Evolutionary conservation across 2,888 invertebrate species (phyloP), one percentile per base, ranked within the genome.

Genomic region (Pseudanteris insignis): DNA sequence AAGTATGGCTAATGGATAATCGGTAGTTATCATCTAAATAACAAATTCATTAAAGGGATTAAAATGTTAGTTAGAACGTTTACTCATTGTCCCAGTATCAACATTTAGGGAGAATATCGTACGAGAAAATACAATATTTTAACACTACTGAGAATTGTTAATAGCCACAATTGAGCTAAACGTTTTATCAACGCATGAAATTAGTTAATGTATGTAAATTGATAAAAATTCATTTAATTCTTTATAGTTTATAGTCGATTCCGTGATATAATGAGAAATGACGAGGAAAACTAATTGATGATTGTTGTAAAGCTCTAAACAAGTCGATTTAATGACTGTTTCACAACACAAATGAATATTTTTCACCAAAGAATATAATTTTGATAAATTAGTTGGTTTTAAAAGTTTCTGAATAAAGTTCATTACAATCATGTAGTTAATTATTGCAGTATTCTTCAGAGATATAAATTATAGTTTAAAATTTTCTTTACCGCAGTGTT

Each of bases 51-150:
- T 26, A n/a, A 12, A 6, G 5, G n/a, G n/a, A n/a, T n/a, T n/a
- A n/a, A n/a, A n/a, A 54, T 46, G 44, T 38, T 55, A 47, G 29
- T 46, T 40, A 54, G 46, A 18, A n/a, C 12, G 21, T 15, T 55
- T 13, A 40, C 33, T 55, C 40, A 40, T 55, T 55, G 34, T 34
- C 40, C 21, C 24, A 34, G 33, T n/a, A n/a, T n/a, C 55, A 41
- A 55, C 38, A 33, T 46, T 54, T 46, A 40, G 38, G 10, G n/a
- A n/a, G n/a, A n/a, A n/a, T n/a, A n/a, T n/a, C n/a, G 15, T 37
- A 36, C 6, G 32, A 46, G 37, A 12, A 54, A 54, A 46, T 33
- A 36, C 25, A 30, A 41, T 21, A 21, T 53, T 43, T 53, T 53
- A 43, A 53, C 43, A 43, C 37, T 38, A 41, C 29, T 37, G 36